These are phyloP conservation scores for Lateolabrax maculatus DNA, from an alignment of 2,797 vertebrate species.

Conservation along the genomic window DNA sequence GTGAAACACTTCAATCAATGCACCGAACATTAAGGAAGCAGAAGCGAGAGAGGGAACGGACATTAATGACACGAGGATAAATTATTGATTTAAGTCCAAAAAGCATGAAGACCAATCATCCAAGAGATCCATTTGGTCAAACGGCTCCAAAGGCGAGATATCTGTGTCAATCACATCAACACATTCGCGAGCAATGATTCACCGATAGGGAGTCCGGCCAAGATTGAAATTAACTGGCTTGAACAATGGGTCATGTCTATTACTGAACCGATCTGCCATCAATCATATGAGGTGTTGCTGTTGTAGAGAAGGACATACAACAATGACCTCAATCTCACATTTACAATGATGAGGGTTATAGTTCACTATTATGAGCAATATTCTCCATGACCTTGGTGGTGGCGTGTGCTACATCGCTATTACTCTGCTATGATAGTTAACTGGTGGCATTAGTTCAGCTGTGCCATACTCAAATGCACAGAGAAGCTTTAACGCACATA, in stretches of 20 bases:
- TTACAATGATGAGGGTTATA: slow-evolving; percentile 56
- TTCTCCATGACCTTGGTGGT: slow-evolving; percentile 75
- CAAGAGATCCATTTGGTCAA: slow-evolving; percentile 66
- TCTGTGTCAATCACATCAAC: slow-evolving; percentile 69
- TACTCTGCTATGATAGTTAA: slow-evolving; percentile 53
- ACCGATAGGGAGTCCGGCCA: slow-evolving; percentile 63
- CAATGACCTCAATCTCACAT: slow-evolving; percentile 67
- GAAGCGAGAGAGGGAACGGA: slow-evolving; percentile 25
- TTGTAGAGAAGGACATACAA: slow-evolving; percentile 51
- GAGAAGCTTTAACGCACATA: slow-evolving; percentile 37
- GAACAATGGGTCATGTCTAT: slow-evolving; percentile 73
- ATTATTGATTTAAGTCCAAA: slow-evolving; percentile 67
- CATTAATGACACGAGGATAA: slow-evolving; percentile 53
- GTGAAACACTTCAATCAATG: slow-evolving; percentile 63
- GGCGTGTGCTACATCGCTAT: slow-evolving; percentile 45
- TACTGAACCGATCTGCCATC: slow-evolving; percentile 55
- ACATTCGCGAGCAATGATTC: slow-evolving; percentile 67
- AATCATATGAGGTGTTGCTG: slow-evolving; percentile 58
- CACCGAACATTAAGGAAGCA: slow-evolving; percentile 29
- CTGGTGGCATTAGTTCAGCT: slow-evolving; percentile 46
- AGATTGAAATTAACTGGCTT: slow-evolving; percentile 71
- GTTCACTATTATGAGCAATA: slow-evolving; percentile 52
- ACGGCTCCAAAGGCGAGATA: slow-evolving; percentile 56
- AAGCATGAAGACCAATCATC: slow-evolving; percentile 48
- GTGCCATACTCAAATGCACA: slow-evolving; percentile 22